phyloP scores from a whole-genome alignment of 2,888 invertebrate species.

The Psococerastis gibbosa region DNA sequence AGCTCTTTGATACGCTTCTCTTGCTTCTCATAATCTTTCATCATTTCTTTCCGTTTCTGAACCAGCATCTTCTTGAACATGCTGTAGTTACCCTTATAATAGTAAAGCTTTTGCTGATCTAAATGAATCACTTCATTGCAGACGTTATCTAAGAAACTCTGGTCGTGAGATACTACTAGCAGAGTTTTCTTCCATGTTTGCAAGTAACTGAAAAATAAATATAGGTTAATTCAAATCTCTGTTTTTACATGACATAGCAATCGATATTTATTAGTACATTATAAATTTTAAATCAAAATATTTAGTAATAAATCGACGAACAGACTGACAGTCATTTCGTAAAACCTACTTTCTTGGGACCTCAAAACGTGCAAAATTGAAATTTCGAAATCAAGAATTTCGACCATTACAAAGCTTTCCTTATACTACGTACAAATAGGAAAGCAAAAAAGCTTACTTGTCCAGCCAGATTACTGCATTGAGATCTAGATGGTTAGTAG shows the following conservation, averaged over 20 bases:
- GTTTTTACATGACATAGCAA: too few species aligned
- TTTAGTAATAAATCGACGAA: background rate
- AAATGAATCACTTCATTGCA: slow-evolving; percentile 98
- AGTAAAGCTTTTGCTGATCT: slow-evolving; percentile 81
- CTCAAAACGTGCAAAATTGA: too few species aligned
- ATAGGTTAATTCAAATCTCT: too few species aligned
- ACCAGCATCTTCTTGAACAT: slow-evolving; percentile 98
- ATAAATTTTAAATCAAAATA: background rate
- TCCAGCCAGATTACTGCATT: slow-evolving; percentile 99
- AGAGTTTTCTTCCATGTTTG: slow-evolving; percentile 98
- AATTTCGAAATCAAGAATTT: too few species aligned
- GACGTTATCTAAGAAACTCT: slow-evolving; percentile 97
- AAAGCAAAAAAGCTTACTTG: too few species aligned
- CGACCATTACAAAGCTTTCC: too few species aligned
- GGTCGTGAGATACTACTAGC: slow-evolving; percentile 97
- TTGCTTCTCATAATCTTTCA: slow-evolving; percentile 96
- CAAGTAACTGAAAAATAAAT: slow-evolving; percentile 63
- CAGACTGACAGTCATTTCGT: too few species aligned
- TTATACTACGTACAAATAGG: too few species aligned
- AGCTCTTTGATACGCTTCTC: slow-evolving; percentile 89
- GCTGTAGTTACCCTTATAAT: slow-evolving; percentile 95
- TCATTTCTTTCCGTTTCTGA: slow-evolving; percentile 86
- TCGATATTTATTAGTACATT: background rate
- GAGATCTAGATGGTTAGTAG: slow-evolving; percentile 45
- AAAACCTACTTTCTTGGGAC: too few species aligned